Base-by-base conservation (phyloP, 2,113 vertebrate species). In the Heteronetta atricapilla region DNA sequence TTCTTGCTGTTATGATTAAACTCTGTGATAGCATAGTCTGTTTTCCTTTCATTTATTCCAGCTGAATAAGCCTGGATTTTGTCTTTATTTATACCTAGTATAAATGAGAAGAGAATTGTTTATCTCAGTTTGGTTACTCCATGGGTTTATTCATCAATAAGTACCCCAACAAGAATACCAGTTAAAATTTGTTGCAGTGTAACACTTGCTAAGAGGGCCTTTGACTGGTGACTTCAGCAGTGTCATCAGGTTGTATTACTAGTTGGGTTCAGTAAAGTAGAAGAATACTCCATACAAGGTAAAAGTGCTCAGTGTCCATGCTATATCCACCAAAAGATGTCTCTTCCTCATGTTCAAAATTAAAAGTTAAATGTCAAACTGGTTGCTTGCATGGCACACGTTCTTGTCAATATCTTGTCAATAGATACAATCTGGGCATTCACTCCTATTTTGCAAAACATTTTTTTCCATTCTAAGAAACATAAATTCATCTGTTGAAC, bases 11-110 rank as follows among this genome's bases (percentile, higher is more conserved):
- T 94, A 53, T 42, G 90, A 93, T 92, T 86, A 86, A 90, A 62
- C 53, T 90, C 56, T 52, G 77, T 92, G 66, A 66, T 92, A 89
- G 62, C 67, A 82, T n/a, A 60, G 86, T 87, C 83, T 70, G 40
- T 93, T 94, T 81, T 93, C 38, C n/a, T 90, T 90, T 72, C 81
- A 82, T 95, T 94, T 94, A 77, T 82, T 93, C 62, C 79, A 72
- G 63, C 67, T 67, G 78, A 94, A 83, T 81, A 64, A 93, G 52
- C 68, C 56, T 90, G 70, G 28, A 60, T 93, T 89, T 95, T 92
- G 75, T 86, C 70, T 81, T 82, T 77, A 46, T 77, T 93, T 79
- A 67, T 86, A 73, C 63, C 55, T 48, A 48, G 1, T 40, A 63
- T 48, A 78, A 93, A 72, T 82, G 69, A 86, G 69, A 63, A 60